Conservation (phyloP, 2,113 vertebrate species). For the Coracopsis vasa region DNA sequence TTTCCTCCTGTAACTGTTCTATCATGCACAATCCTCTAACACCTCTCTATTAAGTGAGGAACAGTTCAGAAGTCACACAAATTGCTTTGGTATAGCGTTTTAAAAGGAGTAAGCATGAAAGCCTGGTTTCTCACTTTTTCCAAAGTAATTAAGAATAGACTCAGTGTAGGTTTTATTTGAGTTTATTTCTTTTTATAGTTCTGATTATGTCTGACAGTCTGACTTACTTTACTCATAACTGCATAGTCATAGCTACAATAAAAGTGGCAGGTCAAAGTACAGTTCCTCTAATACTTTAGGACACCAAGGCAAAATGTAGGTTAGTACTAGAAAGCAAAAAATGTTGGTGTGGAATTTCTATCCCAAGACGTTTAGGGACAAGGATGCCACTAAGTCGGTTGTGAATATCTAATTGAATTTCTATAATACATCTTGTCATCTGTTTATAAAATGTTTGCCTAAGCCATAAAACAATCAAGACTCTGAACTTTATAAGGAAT, state of each 20-base stretch:
- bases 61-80: neutral
- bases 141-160: neutral
- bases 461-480: neutral
- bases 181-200: neutral
- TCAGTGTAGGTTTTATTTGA: neutral
- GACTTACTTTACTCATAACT: neutral
- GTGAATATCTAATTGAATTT: neutral
- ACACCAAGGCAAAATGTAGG: neutral
- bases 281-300: neutral
- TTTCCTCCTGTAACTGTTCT: neutral
- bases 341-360: neutral
- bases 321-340: neutral
- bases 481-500: neutral
- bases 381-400: neutral
- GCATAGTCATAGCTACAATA: neutral
- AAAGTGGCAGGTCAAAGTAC: neutral
- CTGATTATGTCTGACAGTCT: neutral
- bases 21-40: neutral
- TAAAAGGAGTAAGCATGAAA: neutral
- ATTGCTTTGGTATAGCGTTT: neutral
- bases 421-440: neutral
- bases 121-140: neutral
- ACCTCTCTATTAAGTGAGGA: neutral
- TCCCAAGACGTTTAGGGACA: neutral
- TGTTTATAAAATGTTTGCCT: neutral